phyloP scores from a whole-genome alignment of 2,797 vertebrate genomes.

The Ataeniobius toweri region DNA sequence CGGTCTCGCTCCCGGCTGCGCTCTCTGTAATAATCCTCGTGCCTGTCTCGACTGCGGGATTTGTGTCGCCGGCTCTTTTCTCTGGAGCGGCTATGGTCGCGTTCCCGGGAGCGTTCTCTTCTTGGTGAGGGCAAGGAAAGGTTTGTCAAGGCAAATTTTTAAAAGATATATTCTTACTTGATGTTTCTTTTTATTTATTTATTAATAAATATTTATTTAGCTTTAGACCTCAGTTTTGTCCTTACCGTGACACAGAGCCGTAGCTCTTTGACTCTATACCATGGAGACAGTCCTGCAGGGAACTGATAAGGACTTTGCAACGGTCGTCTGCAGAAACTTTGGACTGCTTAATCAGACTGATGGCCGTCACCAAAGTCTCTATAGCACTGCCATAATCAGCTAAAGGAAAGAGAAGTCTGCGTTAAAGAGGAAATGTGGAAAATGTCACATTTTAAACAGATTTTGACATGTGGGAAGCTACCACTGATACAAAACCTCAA shows the following conservation, averaged over 20 bases:
- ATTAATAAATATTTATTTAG: not conserved
- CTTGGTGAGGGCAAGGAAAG: conserved; percentile 62
- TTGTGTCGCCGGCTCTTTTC: conserved; percentile 98
- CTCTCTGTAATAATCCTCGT: conserved; percentile 97
- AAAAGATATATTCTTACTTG: not conserved
- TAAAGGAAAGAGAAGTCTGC: conserved; percentile 49
- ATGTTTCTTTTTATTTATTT: not conserved
- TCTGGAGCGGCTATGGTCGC: conserved; percentile 97
- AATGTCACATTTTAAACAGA: not conserved
- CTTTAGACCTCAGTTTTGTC: not conserved
- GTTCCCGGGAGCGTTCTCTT: conserved; percentile 97
- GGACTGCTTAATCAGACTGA: conserved; percentile 99
- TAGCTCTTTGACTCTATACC: conserved; percentile 99
- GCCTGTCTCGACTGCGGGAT: conserved; percentile 96
- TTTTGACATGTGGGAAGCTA: not conserved
- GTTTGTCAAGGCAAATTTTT: not conserved
- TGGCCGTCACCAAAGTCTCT: conserved; percentile 98
- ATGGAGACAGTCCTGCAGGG: conserved; percentile 97
- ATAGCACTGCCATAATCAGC: conserved; percentile 99
- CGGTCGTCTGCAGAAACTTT: conserved; percentile 98
- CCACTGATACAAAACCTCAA: not conserved
- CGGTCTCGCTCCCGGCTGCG: conserved; percentile 95
- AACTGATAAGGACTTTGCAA: conserved; percentile 99
- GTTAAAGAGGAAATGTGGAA: conserved; percentile 5
- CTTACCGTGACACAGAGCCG: conserved; percentile 90